phyloP scores from a whole-genome alignment of 2,888 invertebrate species.

The Mantis religiosa region DNA sequence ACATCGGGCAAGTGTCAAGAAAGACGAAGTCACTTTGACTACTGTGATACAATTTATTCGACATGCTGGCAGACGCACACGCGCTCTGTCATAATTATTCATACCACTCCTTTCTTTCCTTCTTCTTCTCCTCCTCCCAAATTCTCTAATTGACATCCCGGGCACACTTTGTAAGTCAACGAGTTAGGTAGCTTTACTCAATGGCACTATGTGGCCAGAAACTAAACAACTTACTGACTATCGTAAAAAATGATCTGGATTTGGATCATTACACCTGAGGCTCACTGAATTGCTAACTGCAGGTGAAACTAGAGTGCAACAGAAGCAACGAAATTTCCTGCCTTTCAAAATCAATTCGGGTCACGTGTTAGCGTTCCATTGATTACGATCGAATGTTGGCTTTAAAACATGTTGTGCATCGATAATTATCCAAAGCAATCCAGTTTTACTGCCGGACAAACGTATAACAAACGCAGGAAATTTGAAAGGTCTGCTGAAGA shows the following conservation, averaged over 20 bases:
- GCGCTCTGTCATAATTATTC: not conserved
- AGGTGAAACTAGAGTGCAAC: not conserved
- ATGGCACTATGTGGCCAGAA: not conserved
- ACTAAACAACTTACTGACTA: not conserved
- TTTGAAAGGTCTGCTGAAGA: no score
- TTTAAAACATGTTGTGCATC: no score
- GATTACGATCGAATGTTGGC: no score
- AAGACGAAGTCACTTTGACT: not conserved
- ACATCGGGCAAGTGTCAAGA: not conserved
- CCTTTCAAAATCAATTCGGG: no score
- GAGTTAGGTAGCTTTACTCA: not conserved
- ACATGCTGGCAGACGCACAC: not conserved
- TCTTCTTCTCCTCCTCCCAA: not conserved
- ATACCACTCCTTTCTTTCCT: not conserved
- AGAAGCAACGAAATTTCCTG: not conserved
- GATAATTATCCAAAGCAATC: no score
- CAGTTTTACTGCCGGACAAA: no score
- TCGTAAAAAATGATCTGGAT: not conserved
- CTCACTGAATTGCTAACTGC: not conserved
- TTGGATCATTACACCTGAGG: not conserved
- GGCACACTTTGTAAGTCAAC: not conserved
- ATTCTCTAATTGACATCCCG: not conserved
- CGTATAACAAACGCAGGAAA: no score
- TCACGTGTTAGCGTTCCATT: no score
- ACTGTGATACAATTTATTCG: not conserved